Conservation (phyloP, 2,888 invertebrate species). For the Tuta absoluta region DNA sequence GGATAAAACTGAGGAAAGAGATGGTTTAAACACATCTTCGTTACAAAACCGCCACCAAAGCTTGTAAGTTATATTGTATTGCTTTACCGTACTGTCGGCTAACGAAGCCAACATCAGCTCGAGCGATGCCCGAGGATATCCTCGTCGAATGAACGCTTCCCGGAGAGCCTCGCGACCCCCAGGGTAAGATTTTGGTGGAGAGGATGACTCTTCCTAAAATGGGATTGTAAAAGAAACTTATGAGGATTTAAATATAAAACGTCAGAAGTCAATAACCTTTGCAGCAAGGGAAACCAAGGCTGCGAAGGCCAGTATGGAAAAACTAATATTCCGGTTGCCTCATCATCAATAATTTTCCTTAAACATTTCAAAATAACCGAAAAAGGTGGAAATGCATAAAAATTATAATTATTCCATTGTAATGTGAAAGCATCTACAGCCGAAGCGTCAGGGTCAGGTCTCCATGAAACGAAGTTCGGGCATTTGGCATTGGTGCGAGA, state of each 20-base stretch:
- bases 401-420: not conserved
- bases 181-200: slow-evolving; percentile 12
- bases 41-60: slow-evolving; percentile 3
- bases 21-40: slow-evolving; percentile 17
- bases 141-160: not conserved
- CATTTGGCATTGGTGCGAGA: not conserved
- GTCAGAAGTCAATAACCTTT: not conserved
- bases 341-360: too few relatives aligned
- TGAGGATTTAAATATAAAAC: slow-evolving; percentile 12
- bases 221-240: slow-evolving; percentile 15
- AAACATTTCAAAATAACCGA: not conserved
- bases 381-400: not conserved
- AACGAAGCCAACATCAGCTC: not conserved
- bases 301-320: too few relatives aligned
- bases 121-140: not conserved
- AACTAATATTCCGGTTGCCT: too few relatives aligned
- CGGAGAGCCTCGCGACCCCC: slow-evolving; percentile 4
- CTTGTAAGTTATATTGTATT: not conserved
- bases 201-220: slow-evolving; percentile 24
- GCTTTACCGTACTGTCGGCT: slow-evolving; percentile 4
- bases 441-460: not conserved
- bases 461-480: not conserved
- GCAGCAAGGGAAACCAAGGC: slow-evolving; percentile 24
- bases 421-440: not conserved
- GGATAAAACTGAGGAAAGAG: slow-evolving; percentile 22